These are phyloP conservation scores for Meandrina meandrites DNA, from an alignment of 92 coral and sea anemone genomes.

Conservation along the genomic window DNA sequence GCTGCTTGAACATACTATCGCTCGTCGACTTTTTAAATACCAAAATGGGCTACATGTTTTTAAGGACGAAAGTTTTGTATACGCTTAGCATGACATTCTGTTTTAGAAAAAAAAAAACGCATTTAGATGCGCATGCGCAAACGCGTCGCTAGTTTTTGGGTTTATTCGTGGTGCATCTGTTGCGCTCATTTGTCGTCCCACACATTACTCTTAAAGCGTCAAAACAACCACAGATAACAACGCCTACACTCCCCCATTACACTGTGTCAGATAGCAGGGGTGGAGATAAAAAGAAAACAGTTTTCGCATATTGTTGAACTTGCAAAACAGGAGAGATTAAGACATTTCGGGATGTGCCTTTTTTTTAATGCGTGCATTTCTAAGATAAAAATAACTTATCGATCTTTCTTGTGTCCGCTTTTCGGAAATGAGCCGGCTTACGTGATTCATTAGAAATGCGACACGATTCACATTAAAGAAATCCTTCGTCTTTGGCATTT, in stretches of 20 bases:
- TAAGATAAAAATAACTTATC: constrained; percentile 17
- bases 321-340: background rate
- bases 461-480: constrained; percentile 38
- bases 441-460: constrained; percentile 21
- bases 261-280: constrained; percentile 19
- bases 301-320: background rate
- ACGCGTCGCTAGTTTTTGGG: constrained; percentile 44
- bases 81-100: background rate
- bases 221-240: constrained; percentile 16
- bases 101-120: background rate
- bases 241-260: background rate
- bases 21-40: background rate
- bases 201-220: constrained; percentile 14
- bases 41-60: background rate
- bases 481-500: constrained; percentile 32
- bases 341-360: background rate
- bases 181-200: constrained; percentile 27
- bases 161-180: constrained; percentile 21
- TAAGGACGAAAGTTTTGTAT: background rate
- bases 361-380: background rate
- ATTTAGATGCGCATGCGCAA: constrained; percentile 39
- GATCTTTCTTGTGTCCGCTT: constrained; percentile 27
- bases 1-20: background rate
- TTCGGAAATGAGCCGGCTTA: constrained; percentile 20
- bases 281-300: background rate